Conservation (phyloP, 2,888 invertebrate species). For the Ochropleura leucogaster region DNA sequence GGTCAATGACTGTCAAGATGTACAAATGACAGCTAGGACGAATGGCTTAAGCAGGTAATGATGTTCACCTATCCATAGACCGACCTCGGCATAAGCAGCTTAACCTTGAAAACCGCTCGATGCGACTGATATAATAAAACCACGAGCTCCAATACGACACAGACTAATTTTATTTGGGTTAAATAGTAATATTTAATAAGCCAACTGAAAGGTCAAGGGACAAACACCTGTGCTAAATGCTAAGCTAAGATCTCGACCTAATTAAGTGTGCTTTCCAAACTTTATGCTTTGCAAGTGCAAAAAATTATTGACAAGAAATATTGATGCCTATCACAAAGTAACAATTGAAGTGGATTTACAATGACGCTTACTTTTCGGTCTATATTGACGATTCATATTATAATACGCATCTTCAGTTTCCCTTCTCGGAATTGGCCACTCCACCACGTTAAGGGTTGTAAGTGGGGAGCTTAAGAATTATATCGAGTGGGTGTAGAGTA, state of each 20-base stretch:
- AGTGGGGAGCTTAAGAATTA: constrained; percentile 52
- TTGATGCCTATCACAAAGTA: not conserved
- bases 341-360: not conserved
- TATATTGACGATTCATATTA: constrained; percentile 21
- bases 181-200: not conserved
- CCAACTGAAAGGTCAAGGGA: not conserved
- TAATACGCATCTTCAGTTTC: constrained; percentile 23
- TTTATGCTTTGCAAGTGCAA: not conserved
- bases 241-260: not conserved
- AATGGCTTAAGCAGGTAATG: too few species aligned
- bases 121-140: too few species aligned
- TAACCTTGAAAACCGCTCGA: too few species aligned
- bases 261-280: not conserved
- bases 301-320: too few species aligned
- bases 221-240: not conserved
- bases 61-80: too few species aligned
- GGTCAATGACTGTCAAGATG: too few species aligned
- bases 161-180: not conserved
- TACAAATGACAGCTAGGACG: too few species aligned
- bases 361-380: constrained; percentile 1
- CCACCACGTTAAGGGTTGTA: constrained; percentile 45
- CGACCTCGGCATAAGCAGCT: too few species aligned
- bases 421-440: constrained; percentile 34
- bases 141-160: too few species aligned
- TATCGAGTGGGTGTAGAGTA: constrained; percentile 40